phyloP scores from a whole-genome alignment of 1,140 invertebrate genomes.

The Hyles vespertilio region DNA sequence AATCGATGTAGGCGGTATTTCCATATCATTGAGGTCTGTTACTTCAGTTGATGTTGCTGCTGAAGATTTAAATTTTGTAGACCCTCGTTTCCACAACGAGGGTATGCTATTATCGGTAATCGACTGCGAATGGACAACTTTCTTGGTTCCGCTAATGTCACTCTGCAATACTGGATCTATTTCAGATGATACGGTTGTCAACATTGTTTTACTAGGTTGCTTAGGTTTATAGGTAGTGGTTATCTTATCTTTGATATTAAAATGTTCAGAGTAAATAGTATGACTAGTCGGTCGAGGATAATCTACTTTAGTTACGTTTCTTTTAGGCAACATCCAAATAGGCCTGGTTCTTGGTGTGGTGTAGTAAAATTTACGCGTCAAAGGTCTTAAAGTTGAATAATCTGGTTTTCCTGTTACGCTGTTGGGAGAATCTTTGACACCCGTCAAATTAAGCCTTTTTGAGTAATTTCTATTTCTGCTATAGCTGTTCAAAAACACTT shows the following conservation, averaged over 20 bases:
- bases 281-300: slow-evolving; percentile 31
- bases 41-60: slow-evolving; percentile 36
- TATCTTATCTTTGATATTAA: slow-evolving; percentile 61
- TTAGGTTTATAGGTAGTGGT: slow-evolving; percentile 29
- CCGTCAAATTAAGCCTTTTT: slow-evolving; percentile 54
- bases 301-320: slow-evolving; percentile 39
- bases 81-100: slow-evolving; percentile 60
- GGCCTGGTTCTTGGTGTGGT: slow-evolving; percentile 59
- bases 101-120: slow-evolving; percentile 66
- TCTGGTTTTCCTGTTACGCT: slow-evolving; percentile 49
- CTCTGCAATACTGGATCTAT: slow-evolving; percentile 63
- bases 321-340: slow-evolving; percentile 59
- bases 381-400: slow-evolving; percentile 29
- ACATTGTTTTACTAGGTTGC: slow-evolving; percentile 30
- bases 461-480: slow-evolving; percentile 57
- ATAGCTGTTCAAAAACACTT: slow-evolving; percentile 38
- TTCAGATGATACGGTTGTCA: slow-evolving; percentile 61
- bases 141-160: slow-evolving; percentile 53
- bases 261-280: slow-evolving; percentile 65
- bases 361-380: slow-evolving; percentile 49
- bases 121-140: slow-evolving; percentile 57
- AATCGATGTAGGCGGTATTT: slow-evolving; percentile 62
- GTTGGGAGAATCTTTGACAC: slow-evolving; percentile 54
- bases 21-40: slow-evolving; percentile 44
- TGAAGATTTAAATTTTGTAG: slow-evolving; percentile 48